Conservation (phyloP, 1,140 invertebrate species). For the Drosophila lini region DNA sequence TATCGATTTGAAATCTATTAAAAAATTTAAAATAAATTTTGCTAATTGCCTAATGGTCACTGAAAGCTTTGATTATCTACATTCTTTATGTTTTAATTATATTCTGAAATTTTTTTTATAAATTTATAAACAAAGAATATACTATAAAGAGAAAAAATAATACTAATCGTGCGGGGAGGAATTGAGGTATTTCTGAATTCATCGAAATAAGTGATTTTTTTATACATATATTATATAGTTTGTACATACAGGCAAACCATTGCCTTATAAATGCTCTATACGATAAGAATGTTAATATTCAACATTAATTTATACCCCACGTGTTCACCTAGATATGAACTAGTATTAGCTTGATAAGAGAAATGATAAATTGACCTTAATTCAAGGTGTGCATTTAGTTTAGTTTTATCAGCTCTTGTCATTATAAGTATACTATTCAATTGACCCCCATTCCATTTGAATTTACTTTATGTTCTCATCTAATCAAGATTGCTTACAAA, state of each 20-base stretch:
- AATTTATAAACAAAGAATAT: too few species aligned
- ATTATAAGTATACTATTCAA: neutral
- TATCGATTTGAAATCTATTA: neutral
- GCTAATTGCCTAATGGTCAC: too few species aligned
- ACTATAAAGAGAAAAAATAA: too few species aligned
- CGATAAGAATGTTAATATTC: slow-evolving; percentile 17
- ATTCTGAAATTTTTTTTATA: too few species aligned
- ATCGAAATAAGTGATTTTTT: neutral
- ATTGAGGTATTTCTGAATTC: neutral
- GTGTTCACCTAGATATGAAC: neutral
- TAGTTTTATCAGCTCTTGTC: slow-evolving; percentile 20
- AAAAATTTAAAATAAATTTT: neutral
- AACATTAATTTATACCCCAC: slow-evolving; percentile 1
- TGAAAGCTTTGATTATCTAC: too few species aligned
- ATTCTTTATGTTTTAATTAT: too few species aligned
- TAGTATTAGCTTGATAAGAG: slow-evolving; percentile 29
- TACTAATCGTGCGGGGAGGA: neutral
- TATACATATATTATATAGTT: neutral
- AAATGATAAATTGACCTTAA: slow-evolving; percentile 42
- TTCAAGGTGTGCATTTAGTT: slow-evolving; percentile 6
- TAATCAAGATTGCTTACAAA: neutral
- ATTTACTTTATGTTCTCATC: neutral
- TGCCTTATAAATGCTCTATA: neutral
- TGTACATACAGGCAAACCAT: neutral
- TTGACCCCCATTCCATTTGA: slow-evolving; percentile 8